phyloP scores from a whole-genome alignment of 2,113 vertebrate genomes.

The Paramisgurnus dabryanus region DNA sequence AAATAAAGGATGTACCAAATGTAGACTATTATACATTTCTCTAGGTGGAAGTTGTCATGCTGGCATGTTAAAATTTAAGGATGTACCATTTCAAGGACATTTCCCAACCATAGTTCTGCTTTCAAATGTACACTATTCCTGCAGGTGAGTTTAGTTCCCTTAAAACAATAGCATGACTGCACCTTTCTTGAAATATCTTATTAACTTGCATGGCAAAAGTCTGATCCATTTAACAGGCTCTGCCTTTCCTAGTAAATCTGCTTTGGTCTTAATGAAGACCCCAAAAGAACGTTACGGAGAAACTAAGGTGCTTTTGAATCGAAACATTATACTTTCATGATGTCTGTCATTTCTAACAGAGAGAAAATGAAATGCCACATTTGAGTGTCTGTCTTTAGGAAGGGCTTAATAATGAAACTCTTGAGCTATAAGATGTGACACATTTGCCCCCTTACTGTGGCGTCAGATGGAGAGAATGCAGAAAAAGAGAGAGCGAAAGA shows the following conservation, averaged over 20 bases:
- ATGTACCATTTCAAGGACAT: neutral
- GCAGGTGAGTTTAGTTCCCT: neutral
- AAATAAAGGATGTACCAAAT: neutral
- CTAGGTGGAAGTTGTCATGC: neutral
- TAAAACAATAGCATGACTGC: neutral
- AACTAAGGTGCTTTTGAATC: neutral
- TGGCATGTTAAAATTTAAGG: neutral
- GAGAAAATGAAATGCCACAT: slow-evolving; percentile 22
- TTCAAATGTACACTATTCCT: neutral
- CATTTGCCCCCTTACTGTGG: slow-evolving; percentile 28
- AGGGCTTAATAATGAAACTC: slow-evolving; percentile 22
- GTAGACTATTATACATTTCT: neutral
- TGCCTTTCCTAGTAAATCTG: slow-evolving; percentile 8
- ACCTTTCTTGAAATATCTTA: slow-evolving; percentile 4
- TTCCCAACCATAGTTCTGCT: neutral
- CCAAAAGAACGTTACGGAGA: neutral
- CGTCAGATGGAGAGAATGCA: slow-evolving; percentile 5
- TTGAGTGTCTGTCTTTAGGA: slow-evolving; percentile 31
- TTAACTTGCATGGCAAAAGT: neutral
- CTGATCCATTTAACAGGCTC: slow-evolving; percentile 11
- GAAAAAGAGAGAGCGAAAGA: slow-evolving; percentile 23
- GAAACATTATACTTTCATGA: neutral
- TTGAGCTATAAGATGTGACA: slow-evolving; percentile 34
- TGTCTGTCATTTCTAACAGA: neutral
- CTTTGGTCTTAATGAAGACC: slow-evolving; percentile 4